Conservation (phyloP, 2,888 invertebrate species). For the Acrocera orbiculus region DNA sequence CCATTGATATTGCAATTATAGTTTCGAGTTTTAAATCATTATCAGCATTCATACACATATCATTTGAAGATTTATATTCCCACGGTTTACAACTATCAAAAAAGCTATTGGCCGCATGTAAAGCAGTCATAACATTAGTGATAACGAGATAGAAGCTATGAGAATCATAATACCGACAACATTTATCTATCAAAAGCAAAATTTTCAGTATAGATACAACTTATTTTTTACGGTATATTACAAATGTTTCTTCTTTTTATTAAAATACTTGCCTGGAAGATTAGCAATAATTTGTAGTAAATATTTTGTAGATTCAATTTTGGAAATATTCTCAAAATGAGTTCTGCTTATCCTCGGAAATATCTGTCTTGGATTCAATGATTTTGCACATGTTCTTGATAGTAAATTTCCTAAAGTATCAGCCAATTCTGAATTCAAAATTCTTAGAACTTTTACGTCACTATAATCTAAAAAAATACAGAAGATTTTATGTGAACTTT, state of each 20-base stretch:
- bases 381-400: slow-evolving; percentile 55
- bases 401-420: slow-evolving; percentile 84
- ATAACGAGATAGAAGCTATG: slow-evolving; percentile 70
- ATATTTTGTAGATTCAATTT: slow-evolving; percentile 33
- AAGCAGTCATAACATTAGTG: slow-evolving; percentile 52
- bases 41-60: slow-evolving; percentile 6
- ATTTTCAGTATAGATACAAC: too few species aligned
- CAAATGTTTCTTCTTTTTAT: too few species aligned
- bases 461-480: slow-evolving; percentile 55
- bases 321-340: slow-evolving; percentile 33
- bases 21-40: slow-evolving; percentile 38
- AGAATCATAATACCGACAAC: slow-evolving; percentile 48
- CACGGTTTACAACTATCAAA: slow-evolving; percentile 79
- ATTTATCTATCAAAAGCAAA: slow-evolving; percentile 34
- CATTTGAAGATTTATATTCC: slow-evolving; percentile 39
- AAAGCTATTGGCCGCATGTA: slow-evolving; percentile 70
- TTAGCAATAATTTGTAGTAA: slow-evolving; percentile 38
- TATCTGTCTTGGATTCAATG: slow-evolving; percentile 61
- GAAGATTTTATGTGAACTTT: not conserved
- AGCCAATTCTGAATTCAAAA: slow-evolving; percentile 76
- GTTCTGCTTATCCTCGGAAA: slow-evolving; percentile 43
- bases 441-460: slow-evolving; percentile 50
- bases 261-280: slow-evolving; percentile 43
- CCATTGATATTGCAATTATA: slow-evolving; percentile 67
- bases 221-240: too few species aligned